Conservation (phyloP, 1,140 invertebrate genomes). For the Aphidius gifuensis region DNA sequence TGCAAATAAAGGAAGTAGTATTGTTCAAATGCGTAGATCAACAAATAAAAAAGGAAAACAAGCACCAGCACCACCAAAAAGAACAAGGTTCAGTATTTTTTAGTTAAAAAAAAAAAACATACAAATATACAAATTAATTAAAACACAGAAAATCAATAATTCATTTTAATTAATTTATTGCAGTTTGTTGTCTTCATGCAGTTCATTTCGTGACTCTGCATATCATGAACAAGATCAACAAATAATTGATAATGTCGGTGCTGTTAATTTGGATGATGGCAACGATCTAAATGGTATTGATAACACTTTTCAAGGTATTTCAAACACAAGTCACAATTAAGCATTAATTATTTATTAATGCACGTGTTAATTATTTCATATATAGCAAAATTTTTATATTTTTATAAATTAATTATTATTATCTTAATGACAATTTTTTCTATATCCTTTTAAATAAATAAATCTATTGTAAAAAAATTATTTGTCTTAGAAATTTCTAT, state of each 20-base stretch:
- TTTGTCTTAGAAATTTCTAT: conserved; percentile 7
- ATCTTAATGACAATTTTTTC: too few relatives aligned
- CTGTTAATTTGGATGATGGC: conserved; percentile 56
- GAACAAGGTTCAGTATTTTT: conserved; percentile 71
- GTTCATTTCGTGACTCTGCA: conserved; percentile 75
- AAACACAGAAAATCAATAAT: conserved; percentile 17
- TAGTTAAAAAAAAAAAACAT: conserved; percentile 2
- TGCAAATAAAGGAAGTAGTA: conserved; percentile 57
- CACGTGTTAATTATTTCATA: conserved; percentile 38
- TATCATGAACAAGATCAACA: conserved; percentile 55
- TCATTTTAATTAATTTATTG: conserved; percentile 28
- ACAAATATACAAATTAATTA: neutral
- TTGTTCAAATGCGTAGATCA: conserved; percentile 80
- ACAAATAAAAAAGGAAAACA: conserved; percentile 88
- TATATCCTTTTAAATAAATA: too few relatives aligned
- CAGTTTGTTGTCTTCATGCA: conserved; percentile 79
- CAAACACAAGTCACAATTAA: conserved; percentile 31
- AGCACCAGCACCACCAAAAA: conserved; percentile 90
- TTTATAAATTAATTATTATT: conserved; percentile 29
- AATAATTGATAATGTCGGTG: conserved; percentile 43
- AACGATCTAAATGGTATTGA: conserved; percentile 70
- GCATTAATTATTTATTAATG: conserved; percentile 34
- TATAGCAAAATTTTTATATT: conserved; percentile 25
- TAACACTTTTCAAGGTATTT: conserved; percentile 63
- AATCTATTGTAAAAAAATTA: conserved; percentile 26